phyloP scores from a whole-genome alignment of 2,113 vertebrate species.

The Ascaphus truei region DNA sequence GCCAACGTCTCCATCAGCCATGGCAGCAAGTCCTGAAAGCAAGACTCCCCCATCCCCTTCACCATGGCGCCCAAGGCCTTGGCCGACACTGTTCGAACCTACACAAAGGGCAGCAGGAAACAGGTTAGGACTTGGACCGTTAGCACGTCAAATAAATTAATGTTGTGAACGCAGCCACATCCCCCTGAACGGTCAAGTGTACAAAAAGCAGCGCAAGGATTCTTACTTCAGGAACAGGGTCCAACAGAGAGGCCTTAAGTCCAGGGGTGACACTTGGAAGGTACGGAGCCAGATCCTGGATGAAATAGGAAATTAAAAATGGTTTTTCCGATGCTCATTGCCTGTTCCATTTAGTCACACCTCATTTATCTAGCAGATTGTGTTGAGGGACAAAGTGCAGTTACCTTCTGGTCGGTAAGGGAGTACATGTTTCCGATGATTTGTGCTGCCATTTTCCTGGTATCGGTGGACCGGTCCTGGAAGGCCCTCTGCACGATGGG shows the following conservation, averaged over 20 bases:
- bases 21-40: slow-evolving; percentile 91
- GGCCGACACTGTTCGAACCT: slow-evolving; percentile 95
- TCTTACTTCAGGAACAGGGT: slow-evolving; percentile 93
- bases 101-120: neutral
- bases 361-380: neutral
- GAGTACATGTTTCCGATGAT: slow-evolving; percentile 99
- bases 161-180: too few species aligned
- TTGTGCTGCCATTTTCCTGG: slow-evolving; percentile 97
- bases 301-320: slow-evolving; percentile 4
- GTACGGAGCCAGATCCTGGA: slow-evolving; percentile 93
- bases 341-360: slow-evolving; percentile 16
- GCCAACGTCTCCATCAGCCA: slow-evolving; percentile 98
- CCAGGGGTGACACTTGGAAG: slow-evolving; percentile 94
- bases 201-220: neutral
- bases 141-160: too few species aligned
- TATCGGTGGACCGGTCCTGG: slow-evolving; percentile 95
- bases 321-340: too few species aligned
- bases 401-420: slow-evolving; percentile 94
- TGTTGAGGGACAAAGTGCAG: neutral
- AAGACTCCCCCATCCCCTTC: slow-evolving; percentile 96
- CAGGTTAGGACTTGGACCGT: too few species aligned
- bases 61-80: slow-evolving; percentile 98
- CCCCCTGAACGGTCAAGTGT: too few species aligned
- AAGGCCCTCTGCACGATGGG: slow-evolving; percentile 97
- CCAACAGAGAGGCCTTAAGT: slow-evolving; percentile 88